Percentiles rank a stretch among this genome's conserved stretches.
These are phyloP conservation scores for Agrotis clavis DNA, from an alignment of 2,888 invertebrate species.

Conservation along the genomic window DNA sequence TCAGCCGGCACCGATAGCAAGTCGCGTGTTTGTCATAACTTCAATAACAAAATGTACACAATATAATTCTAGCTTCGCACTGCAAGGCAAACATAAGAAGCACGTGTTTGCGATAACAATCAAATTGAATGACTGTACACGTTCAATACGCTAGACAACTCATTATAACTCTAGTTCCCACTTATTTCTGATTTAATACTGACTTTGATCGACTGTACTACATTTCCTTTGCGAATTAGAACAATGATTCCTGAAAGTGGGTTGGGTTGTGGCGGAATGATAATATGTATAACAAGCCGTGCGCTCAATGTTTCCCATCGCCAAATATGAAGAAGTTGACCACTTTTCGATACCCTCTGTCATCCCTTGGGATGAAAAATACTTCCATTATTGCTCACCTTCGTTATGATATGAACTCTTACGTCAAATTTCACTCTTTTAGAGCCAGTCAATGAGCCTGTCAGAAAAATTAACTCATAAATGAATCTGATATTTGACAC, in stretches of 20 bases:
- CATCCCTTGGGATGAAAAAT: too few relatives aligned
- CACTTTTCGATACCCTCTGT: too few relatives aligned
- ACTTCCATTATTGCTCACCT: too few relatives aligned
- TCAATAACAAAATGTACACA: constrained; percentile 28
- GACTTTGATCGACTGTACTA: constrained; percentile 26
- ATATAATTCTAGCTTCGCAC: constrained; percentile 29
- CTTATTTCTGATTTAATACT: constrained; percentile 39
- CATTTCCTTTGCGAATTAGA: constrained; percentile 5
- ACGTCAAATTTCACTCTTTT: too few relatives aligned
- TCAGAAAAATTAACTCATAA: too few relatives aligned
- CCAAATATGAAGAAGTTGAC: too few relatives aligned
- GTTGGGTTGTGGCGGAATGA: not conserved
- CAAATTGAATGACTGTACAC: constrained; percentile 50
- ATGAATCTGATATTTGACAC: too few relatives aligned
- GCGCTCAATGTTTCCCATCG: too few relatives aligned
- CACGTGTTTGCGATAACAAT: constrained; percentile 61
- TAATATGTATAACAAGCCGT: too few relatives aligned
- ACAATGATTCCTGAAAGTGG: not conserved
- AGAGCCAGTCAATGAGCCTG: too few relatives aligned
- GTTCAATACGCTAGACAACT: constrained; percentile 45
- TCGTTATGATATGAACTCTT: too few relatives aligned
- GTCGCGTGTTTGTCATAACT: constrained; percentile 41
- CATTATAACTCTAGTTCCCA: constrained; percentile 13
- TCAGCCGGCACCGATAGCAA: constrained; percentile 21
- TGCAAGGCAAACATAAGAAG: constrained; percentile 34